Base-by-base conservation (phyloP, 2,797 vertebrate species). In the Spea hammondii region DNA sequence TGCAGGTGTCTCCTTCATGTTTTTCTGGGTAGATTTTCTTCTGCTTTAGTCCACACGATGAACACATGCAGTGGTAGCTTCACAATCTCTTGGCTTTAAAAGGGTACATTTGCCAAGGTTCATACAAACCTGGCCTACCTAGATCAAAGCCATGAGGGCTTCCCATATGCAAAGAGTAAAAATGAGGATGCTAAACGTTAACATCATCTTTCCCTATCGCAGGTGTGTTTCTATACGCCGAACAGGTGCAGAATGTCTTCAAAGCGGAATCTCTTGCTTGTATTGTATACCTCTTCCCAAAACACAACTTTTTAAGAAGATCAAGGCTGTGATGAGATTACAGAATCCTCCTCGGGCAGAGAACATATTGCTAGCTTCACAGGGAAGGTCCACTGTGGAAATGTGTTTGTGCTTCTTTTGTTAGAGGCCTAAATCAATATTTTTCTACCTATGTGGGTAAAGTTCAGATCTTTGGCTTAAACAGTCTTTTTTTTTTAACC, bases 211-310 rank as follows among this genome's bases (percentile, higher is more conserved):
- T 62, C 57, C 45, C 8, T 77, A 49, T 47, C 59, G 48, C 79
- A 77, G 74, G 79, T 81, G 74, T 71, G 78, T 74, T 45, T 54
- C 11, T 12, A 65, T 67, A 72, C 54, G 54, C 51, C 46, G 32
- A 70, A 65, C 79, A 81, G 74, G 74, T 81, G 74, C 69, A 73
- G 44, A 4, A 14, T 3, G 11, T 17, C 75, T 77, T 82, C 75
- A 77, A 73, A 82, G 75, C 9, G 5, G 49, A 70, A 8, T 9
- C 50, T 46, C 47, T 45, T 74, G 70, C 44, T 49, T 49, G 14
- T 11, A 51, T 67, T 66, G 68, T 72, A 17, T 59, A 3, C 12
- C 5, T 60, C 53, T 64, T 59, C 49, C 50, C n/a, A 57, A 48
- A 77, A 67, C 70, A 74, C 6, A 55, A 14, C 7, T 70, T 44